Base-by-base conservation (phyloP, 2,888 invertebrate species). In the Cenopis cana region DNA sequence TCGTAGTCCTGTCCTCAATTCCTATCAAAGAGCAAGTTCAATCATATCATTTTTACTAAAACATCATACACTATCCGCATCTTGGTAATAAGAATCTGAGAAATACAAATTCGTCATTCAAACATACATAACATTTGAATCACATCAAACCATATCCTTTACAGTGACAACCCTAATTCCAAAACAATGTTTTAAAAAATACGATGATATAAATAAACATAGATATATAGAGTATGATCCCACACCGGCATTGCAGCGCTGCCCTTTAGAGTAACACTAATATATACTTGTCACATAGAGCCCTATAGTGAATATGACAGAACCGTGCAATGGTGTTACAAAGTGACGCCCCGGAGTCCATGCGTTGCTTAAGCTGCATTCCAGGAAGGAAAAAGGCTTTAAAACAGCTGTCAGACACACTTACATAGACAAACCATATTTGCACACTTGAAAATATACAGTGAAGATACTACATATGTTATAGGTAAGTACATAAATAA, bases 301-400 rank as follows among this genome's bases (percentile, higher is more conserved):
- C 70, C 70, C 59, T 61, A 69, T 67, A 72, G 73, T 73, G 76
- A 78, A 79, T 79, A 79, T 76, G 79, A 77, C 76, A 80, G 81
- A 81, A 80, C 79, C 77, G 78, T 75, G 77, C 80, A 80, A 79
- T 83, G 82, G 83, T 79, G 77, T 80, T 75, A 75, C 70, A 82
- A n/a, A 77, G 79, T 78, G 82, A 50, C 36, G 67, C 67, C 80
- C 79, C 76, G 82, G 76, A 79, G 85, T 88, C 87, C 87, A 86
- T 83, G 84, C 81, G 80, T 82, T 77, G 87, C 77, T 91, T 93
- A 93, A 89, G 93, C 93, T 93, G 93, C 93, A 91, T 91, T 91
- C 93, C 93, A 76, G 82, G 81, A 81, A 77, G 73, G 73, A 76
- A 77, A 78, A 78, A 75, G 55, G 60, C 66, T 67, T 61, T 71